Evolutionary conservation across 2,888 invertebrate species (phyloP).

Genomic region (Lydus trimaculatus): DNA sequence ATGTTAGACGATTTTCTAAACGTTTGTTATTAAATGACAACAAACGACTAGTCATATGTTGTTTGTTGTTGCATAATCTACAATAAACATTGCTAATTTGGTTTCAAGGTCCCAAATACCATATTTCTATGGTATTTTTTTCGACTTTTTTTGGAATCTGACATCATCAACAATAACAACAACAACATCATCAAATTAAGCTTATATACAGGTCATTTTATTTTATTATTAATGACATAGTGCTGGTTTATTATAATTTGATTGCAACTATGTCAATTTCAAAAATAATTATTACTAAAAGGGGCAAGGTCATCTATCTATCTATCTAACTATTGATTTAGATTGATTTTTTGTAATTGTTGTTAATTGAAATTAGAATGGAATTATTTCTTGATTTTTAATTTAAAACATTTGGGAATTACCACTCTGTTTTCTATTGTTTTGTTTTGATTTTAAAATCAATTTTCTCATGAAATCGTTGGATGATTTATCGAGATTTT

Average conservation of each 20-base stretch:
- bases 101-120: background rate
- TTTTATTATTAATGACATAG: background rate
- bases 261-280: background rate
- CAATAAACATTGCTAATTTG: conserved; percentile 3
- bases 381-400: no score
- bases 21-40: background rate
- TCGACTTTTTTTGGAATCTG: background rate
- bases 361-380: no score
- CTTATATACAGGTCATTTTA: background rate
- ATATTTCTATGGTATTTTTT: conserved; percentile 5
- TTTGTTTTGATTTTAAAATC: background rate
- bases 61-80: background rate
- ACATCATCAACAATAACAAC: background rate
- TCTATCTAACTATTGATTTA: no score
- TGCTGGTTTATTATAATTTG: background rate
- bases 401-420: no score
- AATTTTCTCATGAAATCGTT: background rate
- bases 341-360: no score
- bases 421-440: background rate
- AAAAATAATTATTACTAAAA: background rate
- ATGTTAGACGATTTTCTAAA: background rate
- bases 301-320: background rate
- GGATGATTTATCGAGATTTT: background rate
- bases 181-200: background rate
- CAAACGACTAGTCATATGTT: background rate